Conservation (phyloP, 1,140 invertebrate genomes). For the Conopomorpha cramerella region DNA sequence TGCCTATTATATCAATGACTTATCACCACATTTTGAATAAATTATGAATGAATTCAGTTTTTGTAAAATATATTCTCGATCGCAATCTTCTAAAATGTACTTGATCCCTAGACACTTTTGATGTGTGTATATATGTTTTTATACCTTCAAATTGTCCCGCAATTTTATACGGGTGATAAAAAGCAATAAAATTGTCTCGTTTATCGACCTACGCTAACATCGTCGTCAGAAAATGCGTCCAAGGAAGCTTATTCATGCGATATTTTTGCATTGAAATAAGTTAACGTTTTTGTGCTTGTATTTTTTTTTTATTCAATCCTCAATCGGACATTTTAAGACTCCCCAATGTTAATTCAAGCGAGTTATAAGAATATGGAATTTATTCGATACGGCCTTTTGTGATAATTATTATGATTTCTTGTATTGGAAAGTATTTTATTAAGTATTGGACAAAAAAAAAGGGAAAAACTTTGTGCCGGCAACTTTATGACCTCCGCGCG, state of each 20-base stretch:
- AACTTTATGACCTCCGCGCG: slow-evolving; percentile 24
- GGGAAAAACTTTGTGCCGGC: neutral
- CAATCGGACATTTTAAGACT: slow-evolving; percentile 31
- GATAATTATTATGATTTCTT: slow-evolving; percentile 41
- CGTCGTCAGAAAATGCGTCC: slow-evolving; percentile 14
- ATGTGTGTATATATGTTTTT: no score
- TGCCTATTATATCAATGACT: no score
- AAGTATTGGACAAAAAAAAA: slow-evolving; percentile 48
- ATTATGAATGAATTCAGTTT: no score
- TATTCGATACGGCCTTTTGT: slow-evolving; percentile 23
- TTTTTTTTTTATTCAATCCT: no score
- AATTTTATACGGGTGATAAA: no score
- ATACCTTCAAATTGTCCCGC: no score
- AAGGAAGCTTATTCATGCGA: slow-evolving; percentile 24
- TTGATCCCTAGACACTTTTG: no score
- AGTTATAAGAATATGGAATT: slow-evolving; percentile 51
- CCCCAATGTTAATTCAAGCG: slow-evolving; percentile 46
- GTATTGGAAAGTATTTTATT: slow-evolving; percentile 38
- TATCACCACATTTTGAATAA: no score
- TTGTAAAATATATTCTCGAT: no score
- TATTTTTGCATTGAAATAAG: slow-evolving; percentile 50
- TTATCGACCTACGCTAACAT: slow-evolving; percentile 1
- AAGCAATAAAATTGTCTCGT: neutral
- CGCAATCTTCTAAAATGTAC: neutral
- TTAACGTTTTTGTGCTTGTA: slow-evolving; percentile 36